phyloP scores from a whole-genome alignment of 1,140 invertebrate genomes.

The Drosophila carrolli region DNA sequence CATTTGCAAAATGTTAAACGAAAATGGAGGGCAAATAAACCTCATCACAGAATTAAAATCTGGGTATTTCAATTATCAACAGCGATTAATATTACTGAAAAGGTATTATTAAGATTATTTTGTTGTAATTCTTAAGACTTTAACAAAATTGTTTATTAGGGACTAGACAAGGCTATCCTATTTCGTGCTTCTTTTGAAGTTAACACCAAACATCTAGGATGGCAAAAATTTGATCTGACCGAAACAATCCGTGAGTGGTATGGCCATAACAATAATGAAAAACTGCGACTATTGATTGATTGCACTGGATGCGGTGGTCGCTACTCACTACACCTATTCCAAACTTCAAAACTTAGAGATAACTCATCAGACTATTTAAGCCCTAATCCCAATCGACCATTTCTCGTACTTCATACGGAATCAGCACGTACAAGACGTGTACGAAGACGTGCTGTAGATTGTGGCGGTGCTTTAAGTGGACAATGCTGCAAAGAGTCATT shows the following conservation, averaged over 20 bases:
- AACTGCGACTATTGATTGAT: constrained; percentile 91
- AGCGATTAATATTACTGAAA: constrained; percentile 65
- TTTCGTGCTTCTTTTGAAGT: constrained; percentile 90
- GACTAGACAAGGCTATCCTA: constrained; percentile 87
- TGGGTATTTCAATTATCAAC: constrained; percentile 75
- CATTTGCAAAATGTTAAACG: constrained; percentile 30
- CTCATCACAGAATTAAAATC: constrained; percentile 57
- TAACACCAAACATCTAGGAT: constrained; percentile 89
- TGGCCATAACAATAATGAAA: constrained; percentile 85
- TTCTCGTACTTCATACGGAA: constrained; percentile 93
- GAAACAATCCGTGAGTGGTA: constrained; percentile 91
- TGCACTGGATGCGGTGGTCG: constrained; percentile 92
- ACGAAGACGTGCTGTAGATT: constrained; percentile 92
- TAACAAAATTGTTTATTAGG: constrained; percentile 76
- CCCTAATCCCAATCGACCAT: constrained; percentile 89
- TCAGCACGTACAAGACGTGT: constrained; percentile 87
- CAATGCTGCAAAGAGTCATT: constrained; percentile 96
- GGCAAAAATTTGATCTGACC: constrained; percentile 95
- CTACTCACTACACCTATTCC: constrained; percentile 87
- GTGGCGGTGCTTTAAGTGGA: constrained; percentile 89
- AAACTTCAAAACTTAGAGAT: constrained; percentile 18
- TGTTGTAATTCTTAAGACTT: neutral
- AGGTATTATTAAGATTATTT: constrained; percentile 31
- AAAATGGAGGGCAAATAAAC: constrained; percentile 26
- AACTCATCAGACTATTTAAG: constrained; percentile 12